Conservation (phyloP, 2,113 vertebrate species). For the Centrocercus urophasianus region DNA sequence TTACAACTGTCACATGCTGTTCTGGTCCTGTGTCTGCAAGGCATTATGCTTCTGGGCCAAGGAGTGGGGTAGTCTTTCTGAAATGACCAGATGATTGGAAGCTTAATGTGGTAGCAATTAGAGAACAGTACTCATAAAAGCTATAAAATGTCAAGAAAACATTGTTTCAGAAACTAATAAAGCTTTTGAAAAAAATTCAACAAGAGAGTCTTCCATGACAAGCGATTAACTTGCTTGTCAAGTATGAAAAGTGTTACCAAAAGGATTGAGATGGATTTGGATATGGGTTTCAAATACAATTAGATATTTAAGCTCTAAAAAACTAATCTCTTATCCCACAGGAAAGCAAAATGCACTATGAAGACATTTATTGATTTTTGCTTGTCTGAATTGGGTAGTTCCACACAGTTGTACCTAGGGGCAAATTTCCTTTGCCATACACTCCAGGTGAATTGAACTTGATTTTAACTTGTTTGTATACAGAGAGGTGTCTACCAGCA, state of each 20-base stretch:
- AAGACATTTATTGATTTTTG: neutral
- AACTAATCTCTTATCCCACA: neutral
- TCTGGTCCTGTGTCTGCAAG: neutral
- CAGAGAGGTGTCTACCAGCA: neutral
- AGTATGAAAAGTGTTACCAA: constrained; percentile 1
- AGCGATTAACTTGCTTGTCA: neutral
- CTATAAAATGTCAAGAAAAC: neutral
- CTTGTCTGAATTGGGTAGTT: neutral
- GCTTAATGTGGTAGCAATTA: neutral
- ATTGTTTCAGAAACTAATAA: neutral
- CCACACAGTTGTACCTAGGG: neutral
- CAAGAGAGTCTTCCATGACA: neutral
- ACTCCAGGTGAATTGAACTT: neutral
- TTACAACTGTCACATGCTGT: neutral
- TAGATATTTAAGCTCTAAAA: constrained; percentile 25
- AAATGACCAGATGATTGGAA: neutral
- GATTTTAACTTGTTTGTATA: neutral
- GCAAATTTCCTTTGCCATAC: neutral
- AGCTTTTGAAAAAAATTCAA: neutral
- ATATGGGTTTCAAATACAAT: constrained; percentile 33
- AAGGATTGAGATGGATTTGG: constrained; percentile 14
- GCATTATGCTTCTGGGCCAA: neutral
- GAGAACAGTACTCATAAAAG: neutral
- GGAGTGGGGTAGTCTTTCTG: neutral
- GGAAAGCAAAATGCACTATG: neutral